Base-by-base conservation (phyloP, 2,797 vertebrate genomes). In the Pseudomugil gertrudae region DNA sequence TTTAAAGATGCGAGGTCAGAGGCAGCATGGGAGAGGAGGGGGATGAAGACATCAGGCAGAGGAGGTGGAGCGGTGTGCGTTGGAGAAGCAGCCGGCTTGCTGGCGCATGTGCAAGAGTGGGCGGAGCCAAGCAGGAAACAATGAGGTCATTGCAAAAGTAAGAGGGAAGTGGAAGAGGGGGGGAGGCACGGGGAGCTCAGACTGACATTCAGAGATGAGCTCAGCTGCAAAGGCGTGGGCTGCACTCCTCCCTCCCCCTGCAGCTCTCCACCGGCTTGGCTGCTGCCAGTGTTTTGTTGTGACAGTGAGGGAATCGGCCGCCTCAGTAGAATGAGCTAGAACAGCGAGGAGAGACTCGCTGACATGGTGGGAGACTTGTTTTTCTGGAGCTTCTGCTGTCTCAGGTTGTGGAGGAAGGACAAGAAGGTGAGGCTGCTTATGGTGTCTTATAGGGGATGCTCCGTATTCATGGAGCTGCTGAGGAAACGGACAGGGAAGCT, bases 381-480 rank as follows among this genome's bases (percentile, higher is more conserved):
- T 81, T 88, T 89, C 81, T 94, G 93, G 94, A 89, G 93, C 79
- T 94, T 93, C 76, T 94, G 94, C 90, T 95, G 94, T 90, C 92
- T 94, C 50, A 91, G 83, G 88, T 85, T 93, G 76, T 95, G 93
- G 94, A 93, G 79, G 55, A 90, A 81, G 62, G 91, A 95, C 9
- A 94, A 93, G 89, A 94, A 94, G 94, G 94, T 95, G 86, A 91
- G 90, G 72, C 66, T 53, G 55, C 30, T 66, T 30, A 17, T 40
- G 57, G 60, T 36, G 60, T 65, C 33, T 57, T n/a, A 19, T 45
- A 67, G 52, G 26, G 43, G 72, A 72, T 70, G 35, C 35, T n/a
- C 21, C 32, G 58, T 61, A 29, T 27, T 50, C 51, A 45, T 57
- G 66, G n/a, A 81, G 74, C 66, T 33, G 55, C 73, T 8, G 10